Percentiles rank a stretch among this genome's conserved stretches.
These are phyloP conservation scores for Porites rus DNA, from an alignment of 92 coral and sea anemone species.

Conservation along the genomic window DNA sequence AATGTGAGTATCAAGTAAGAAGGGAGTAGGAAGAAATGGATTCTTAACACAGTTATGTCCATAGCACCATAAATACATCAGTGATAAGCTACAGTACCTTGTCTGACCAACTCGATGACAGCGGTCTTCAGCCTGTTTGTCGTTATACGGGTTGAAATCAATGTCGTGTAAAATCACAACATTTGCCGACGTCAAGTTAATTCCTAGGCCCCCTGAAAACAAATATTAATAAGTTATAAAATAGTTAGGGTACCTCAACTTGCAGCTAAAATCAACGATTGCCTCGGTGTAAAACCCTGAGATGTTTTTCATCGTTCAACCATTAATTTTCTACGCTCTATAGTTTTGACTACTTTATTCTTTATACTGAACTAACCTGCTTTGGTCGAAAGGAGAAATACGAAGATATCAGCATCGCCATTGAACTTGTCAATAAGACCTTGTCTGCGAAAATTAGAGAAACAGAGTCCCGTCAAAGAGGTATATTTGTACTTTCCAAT, in stretches of 20 bases:
- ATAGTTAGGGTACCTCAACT: background rate
- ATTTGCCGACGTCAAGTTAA: slow-evolving; percentile 95
- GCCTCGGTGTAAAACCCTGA: no score
- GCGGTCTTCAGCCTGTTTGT: slow-evolving; percentile 96
- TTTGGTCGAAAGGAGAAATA: slow-evolving; percentile 94
- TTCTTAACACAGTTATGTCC: background rate
- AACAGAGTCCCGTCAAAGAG: background rate
- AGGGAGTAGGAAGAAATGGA: no score
- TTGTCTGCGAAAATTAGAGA: slow-evolving; percentile 64
- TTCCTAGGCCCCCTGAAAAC: slow-evolving; percentile 95
- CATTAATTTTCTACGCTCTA: no score
- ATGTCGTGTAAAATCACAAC: slow-evolving; percentile 92
- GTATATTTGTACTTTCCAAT: background rate
- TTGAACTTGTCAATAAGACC: slow-evolving; percentile 87
- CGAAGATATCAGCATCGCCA: slow-evolving; percentile 78
- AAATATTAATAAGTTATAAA: background rate
- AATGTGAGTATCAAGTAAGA: no score
- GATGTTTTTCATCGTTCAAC: no score
- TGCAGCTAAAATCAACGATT: no score
- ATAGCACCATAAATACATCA: background rate
- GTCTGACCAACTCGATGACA: slow-evolving; percentile 99
- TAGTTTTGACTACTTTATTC: no score
- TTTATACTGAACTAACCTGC: slow-evolving; percentile 72
- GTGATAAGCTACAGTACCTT: slow-evolving; percentile 54
- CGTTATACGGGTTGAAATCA: slow-evolving; percentile 97